Percentiles rank a stretch among this genome's conserved stretches.
phyloP scores from a whole-genome alignment of 2,113 vertebrate species.

The Chamaea fasciata region DNA sequence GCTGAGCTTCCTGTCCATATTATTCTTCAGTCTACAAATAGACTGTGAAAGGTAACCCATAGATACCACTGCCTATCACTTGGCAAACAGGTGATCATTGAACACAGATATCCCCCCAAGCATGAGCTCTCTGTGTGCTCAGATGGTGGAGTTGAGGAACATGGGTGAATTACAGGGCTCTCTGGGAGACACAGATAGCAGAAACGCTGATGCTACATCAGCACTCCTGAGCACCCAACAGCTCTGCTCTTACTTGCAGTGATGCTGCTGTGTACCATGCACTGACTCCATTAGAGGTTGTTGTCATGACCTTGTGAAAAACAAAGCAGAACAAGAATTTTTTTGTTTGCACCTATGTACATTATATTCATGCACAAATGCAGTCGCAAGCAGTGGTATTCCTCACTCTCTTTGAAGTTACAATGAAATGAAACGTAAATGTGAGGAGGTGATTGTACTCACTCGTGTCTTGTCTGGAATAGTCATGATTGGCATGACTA shows the following conservation, averaged over 20 bases:
- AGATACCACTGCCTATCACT: not conserved
- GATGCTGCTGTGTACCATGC: rapidly evolving
- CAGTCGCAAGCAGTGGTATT: not conserved
- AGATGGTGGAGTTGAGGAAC: not conserved
- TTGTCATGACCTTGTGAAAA: not conserved
- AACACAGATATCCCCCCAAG: not conserved
- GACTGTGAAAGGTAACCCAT: not conserved
- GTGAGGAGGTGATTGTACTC: not conserved
- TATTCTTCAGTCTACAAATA: not conserved
- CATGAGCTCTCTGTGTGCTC: not conserved
- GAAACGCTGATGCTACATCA: not conserved
- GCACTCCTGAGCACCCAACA: not conserved
- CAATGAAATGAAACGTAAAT: not conserved
- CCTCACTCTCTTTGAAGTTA: not conserved
- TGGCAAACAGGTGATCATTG: not conserved
- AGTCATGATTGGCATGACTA: not conserved
- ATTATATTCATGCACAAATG: not conserved
- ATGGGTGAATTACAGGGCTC: not conserved
- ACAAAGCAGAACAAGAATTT: not conserved
- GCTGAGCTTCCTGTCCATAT: not conserved
- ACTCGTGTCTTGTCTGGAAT: not conserved
- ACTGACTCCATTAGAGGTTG: rapidly evolving
- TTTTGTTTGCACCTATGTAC: not conserved
- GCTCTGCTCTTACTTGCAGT: not conserved
- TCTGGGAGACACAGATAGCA: not conserved